Evolutionary conservation across 92 coral and sea anemone species (phyloP).

Genomic region (Phenganax subtilis): DNA sequence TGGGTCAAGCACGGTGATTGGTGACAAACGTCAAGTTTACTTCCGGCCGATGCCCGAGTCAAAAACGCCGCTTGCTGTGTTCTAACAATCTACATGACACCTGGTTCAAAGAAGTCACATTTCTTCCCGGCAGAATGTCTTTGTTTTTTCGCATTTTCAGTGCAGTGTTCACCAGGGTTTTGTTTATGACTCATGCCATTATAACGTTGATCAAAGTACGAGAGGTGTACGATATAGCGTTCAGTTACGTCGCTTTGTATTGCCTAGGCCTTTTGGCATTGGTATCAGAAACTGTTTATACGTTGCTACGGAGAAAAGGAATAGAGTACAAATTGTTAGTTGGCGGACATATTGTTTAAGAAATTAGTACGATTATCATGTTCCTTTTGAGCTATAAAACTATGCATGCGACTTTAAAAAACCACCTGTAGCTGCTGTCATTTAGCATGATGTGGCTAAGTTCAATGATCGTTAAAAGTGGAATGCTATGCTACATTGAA

Average conservation of each 20-base stretch:
- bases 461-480: too few relatives aligned
- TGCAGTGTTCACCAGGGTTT: conserved; percentile 74
- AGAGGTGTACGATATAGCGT: background rate
- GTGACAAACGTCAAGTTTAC: too few relatives aligned
- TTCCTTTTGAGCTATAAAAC: background rate
- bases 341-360: background rate
- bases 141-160: conserved; percentile 63
- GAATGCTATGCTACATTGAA: too few relatives aligned
- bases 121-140: conserved; percentile 36
- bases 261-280: conserved; percentile 68
- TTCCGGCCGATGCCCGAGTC: too few relatives aligned
- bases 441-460: too few relatives aligned
- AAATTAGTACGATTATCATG: background rate
- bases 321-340: conserved; percentile 95
- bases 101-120: too few relatives aligned
- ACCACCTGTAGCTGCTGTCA: background rate
- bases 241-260: background rate
- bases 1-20: too few relatives aligned
- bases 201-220: conserved; percentile 34
- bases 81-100: too few relatives aligned
- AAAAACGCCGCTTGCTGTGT: too few relatives aligned
- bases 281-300: conserved; percentile 70
- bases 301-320: conserved; percentile 78
- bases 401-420: background rate
- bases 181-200: conserved; percentile 74